phyloP scores from a whole-genome alignment of 2,888 invertebrate species.

The Andrena marginata region DNA sequence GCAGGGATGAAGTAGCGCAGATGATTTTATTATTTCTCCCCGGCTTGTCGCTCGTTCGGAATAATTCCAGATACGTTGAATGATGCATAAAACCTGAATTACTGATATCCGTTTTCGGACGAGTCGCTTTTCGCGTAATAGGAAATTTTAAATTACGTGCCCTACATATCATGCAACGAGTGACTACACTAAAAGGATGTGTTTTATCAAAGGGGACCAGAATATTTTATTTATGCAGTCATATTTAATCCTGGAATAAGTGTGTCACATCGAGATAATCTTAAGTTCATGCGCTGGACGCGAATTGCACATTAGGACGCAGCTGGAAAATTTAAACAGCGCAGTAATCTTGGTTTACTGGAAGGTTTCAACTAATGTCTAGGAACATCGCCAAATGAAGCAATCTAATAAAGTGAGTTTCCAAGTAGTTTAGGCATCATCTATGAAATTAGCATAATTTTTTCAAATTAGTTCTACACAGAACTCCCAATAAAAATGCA shows the following conservation, averaged over 20 bases:
- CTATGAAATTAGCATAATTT: too few species aligned
- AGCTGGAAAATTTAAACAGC: background rate
- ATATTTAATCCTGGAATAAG: background rate
- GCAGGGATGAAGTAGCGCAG: background rate
- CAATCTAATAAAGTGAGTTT: too few species aligned
- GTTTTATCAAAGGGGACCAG: background rate
- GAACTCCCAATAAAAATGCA: too few species aligned
- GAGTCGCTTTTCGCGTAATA: background rate
- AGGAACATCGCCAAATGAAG: too few species aligned
- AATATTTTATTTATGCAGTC: background rate
- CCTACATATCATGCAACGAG: background rate
- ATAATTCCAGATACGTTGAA: constrained; percentile 1
- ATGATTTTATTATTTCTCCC: background rate
- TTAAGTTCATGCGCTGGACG: background rate
- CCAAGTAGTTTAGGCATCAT: too few species aligned
- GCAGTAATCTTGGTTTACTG: background rate
- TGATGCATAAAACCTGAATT: background rate
- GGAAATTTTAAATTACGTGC: background rate
- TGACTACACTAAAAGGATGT: background rate
- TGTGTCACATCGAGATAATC: background rate
- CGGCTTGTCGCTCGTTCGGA: background rate
- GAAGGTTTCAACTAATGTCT: too few species aligned
- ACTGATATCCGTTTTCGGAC: background rate
- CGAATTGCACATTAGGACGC: background rate
- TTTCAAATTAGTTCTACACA: too few species aligned